Evolutionary conservation across 2,888 invertebrate species (phyloP).

Genomic region (Drosophila atroscutellata): DNA sequence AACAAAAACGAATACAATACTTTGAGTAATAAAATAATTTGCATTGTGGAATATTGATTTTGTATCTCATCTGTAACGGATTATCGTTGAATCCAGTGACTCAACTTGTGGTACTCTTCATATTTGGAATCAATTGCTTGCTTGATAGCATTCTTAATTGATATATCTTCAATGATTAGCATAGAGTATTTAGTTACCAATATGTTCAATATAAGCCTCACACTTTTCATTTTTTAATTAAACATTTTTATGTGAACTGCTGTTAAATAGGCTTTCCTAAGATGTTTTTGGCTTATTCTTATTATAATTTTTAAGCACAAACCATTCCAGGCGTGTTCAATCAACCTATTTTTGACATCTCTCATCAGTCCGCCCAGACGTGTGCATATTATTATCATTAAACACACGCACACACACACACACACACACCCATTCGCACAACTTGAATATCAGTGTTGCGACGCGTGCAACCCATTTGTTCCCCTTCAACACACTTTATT

Average conservation of each 20-base stretch:
- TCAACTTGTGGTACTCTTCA: background rate
- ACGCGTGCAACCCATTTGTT: conserved; percentile 12
- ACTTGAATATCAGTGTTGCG: conserved; percentile 3
- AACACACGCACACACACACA: too few relatives aligned
- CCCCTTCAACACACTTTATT: conserved; percentile 58
- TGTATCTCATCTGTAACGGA: background rate
- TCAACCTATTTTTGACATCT: conserved; percentile 56
- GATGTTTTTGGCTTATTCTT: background rate
- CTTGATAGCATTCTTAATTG: background rate
- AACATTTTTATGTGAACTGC: background rate
- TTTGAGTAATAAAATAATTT: too few relatives aligned
- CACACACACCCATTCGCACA: too few relatives aligned
- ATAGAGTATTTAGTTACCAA: background rate
- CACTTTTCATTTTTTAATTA: background rate
- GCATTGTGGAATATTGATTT: background rate
- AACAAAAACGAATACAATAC: too few relatives aligned
- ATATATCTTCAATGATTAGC: background rate
- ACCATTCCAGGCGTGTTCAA: conserved; percentile 52
- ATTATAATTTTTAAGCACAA: conserved; percentile 3
- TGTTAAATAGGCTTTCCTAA: background rate
- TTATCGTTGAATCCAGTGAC: background rate
- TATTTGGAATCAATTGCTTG: background rate
- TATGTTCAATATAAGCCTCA: background rate
- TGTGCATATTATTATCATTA: conserved; percentile 40
- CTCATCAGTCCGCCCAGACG: conserved; percentile 38